Evolutionary conservation across 2,888 invertebrate genomes (phyloP).

Genomic region (Protula sp.): DNA sequence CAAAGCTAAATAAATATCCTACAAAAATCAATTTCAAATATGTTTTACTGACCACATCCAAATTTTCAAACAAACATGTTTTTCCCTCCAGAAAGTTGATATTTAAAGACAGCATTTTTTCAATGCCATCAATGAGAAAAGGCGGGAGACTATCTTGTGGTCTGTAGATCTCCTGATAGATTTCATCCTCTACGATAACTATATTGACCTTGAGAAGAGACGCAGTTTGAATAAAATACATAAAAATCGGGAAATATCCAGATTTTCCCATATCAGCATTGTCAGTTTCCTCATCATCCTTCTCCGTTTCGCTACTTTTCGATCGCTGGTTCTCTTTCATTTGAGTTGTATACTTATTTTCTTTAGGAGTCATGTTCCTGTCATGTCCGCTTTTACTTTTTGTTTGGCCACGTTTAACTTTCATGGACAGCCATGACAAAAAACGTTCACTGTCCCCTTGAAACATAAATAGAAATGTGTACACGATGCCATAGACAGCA

Average conservation of each 20-base stretch:
- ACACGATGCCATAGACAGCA: constrained; percentile 13
- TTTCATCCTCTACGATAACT: constrained; percentile 3
- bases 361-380: no score
- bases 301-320: background rate
- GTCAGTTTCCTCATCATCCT: background rate
- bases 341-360: no score
- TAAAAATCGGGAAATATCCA: constrained; percentile 19
- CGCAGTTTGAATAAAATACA: constrained; percentile 22
- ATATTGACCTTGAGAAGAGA: constrained; percentile 11
- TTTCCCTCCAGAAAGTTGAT: background rate
- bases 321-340: no score
- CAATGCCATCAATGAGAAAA: constrained; percentile 3
- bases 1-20: constrained; percentile 3
- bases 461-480: constrained; percentile 18
- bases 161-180: background rate
- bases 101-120: constrained; percentile 6
- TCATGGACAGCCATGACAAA: background rate
- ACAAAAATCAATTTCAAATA: constrained; percentile 1
- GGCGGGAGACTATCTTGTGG: constrained; percentile 6
- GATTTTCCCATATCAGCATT: background rate
- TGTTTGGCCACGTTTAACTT: background rate
- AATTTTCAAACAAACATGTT: constrained; percentile 4
- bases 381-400: no score
- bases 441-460: constrained; percentile 8
- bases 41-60: constrained; percentile 5